These are phyloP conservation scores for Prolemur simus DNA, from an alignment of 2,113 vertebrate genomes.

Conservation along the genomic window DNA sequence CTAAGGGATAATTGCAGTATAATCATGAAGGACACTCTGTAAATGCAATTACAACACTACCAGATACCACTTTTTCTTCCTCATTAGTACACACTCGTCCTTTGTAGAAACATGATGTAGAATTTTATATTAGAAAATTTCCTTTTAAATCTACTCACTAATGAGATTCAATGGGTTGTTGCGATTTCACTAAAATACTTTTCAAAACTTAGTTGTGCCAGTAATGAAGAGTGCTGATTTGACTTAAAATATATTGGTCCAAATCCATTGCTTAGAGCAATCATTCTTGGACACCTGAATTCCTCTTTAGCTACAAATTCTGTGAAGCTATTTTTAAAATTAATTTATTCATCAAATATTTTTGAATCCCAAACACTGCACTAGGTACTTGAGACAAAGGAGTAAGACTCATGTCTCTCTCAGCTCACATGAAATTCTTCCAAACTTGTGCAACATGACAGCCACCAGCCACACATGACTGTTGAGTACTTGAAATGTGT, in stretches of 20 bases:
- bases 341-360: not conserved
- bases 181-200: slow-evolving; percentile 43
- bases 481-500: not conserved
- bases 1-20: not conserved
- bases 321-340: not conserved
- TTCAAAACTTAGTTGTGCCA: slow-evolving; percentile 3
- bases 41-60: slow-evolving; percentile 28
- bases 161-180: slow-evolving; percentile 22
- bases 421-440: not conserved
- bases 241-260: not conserved
- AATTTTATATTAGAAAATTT: slow-evolving; percentile 18
- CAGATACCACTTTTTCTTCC: not conserved
- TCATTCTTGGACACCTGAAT: not conserved
- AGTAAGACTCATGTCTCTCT: not conserved
- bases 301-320: not conserved
- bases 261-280: not conserved
- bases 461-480: not conserved
- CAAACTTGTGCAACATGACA: not conserved
- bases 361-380: not conserved
- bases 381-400: not conserved
- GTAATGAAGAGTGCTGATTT: slow-evolving; percentile 47
- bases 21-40: not conserved
- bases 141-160: slow-evolving; percentile 49
- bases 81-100: slow-evolving; percentile 32
- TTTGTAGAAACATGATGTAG: not conserved